Conservation (phyloP, 2,888 invertebrate species). For the Nephrotoma guestfalica region DNA sequence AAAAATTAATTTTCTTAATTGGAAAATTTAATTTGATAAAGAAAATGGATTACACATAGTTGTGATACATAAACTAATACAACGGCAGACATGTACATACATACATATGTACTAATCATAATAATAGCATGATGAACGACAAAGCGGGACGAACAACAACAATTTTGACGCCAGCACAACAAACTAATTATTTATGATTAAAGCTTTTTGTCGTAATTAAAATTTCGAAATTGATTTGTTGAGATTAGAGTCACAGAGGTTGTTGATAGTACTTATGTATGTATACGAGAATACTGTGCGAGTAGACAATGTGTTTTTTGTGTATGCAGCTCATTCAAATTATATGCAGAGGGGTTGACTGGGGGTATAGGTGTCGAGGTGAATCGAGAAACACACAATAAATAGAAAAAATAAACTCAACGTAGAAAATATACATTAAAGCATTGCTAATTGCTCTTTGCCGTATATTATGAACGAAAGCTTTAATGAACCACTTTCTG, state of each 20-base stretch:
- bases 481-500: not conserved
- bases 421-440: too few relatives aligned
- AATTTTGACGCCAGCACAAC: not conserved
- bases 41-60: not conserved
- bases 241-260: not conserved
- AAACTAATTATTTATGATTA: not conserved
- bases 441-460: too few relatives aligned
- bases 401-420: not conserved
- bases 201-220: not conserved
- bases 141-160: not conserved
- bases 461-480: not conserved
- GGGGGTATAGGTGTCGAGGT: too few relatives aligned
- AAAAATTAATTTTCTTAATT: not conserved
- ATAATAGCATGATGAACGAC: not conserved
- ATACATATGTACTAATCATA: not conserved
- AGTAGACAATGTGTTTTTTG: not conserved
- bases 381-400: not conserved
- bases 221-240: not conserved
- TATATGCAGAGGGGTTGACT: not conserved
- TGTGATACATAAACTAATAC: not conserved
- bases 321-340: not conserved
- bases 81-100: not conserved
- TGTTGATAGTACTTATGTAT: not conserved
- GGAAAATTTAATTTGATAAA: not conserved
- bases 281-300: not conserved